Conservation (phyloP, 1,140 invertebrate genomes). For the Drosophila punjabiensis region DNA sequence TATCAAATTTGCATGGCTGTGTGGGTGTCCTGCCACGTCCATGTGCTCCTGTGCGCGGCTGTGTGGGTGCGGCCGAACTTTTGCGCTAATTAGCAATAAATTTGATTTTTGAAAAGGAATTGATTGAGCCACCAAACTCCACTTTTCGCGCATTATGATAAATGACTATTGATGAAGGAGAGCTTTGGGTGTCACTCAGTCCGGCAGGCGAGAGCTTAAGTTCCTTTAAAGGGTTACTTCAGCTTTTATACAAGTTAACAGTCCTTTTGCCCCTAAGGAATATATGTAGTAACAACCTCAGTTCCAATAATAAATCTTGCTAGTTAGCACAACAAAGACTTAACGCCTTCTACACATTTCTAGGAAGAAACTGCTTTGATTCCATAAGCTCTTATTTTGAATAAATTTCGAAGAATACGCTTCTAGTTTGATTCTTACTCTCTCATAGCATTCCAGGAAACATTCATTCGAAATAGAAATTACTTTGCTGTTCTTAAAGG, state of each 20-base stretch:
- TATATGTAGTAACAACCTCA: no score
- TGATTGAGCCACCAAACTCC: constrained; percentile 51
- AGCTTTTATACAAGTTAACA: background rate
- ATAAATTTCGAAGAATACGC: background rate
- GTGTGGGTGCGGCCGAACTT: constrained; percentile 29
- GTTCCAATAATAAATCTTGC: background rate
- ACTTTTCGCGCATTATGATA: constrained; percentile 43
- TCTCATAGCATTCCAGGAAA: background rate
- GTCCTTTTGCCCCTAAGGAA: no score
- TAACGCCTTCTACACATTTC: background rate
- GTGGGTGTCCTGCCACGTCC: constrained; percentile 19
- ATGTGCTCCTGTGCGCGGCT: constrained; percentile 2
- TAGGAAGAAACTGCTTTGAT: background rate
- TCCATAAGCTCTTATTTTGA: background rate
- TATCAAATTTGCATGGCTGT: constrained; percentile 72
- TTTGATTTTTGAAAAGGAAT: constrained; percentile 65
- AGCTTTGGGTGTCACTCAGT: constrained; percentile 41
- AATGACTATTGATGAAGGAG: constrained; percentile 43
- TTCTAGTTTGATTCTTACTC: background rate
- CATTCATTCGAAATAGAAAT: no score
- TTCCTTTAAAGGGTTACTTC: background rate
- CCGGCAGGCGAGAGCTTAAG: background rate
- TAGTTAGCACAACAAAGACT: background rate
- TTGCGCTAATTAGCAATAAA: constrained; percentile 76
- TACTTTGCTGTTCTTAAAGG: background rate